A percentile compares a stretch with the other conserved stretches of the same genome.
Evolutionary conservation across 2,113 vertebrate genomes (phyloP).

Genomic region (Geococcyx californianus): DNA sequence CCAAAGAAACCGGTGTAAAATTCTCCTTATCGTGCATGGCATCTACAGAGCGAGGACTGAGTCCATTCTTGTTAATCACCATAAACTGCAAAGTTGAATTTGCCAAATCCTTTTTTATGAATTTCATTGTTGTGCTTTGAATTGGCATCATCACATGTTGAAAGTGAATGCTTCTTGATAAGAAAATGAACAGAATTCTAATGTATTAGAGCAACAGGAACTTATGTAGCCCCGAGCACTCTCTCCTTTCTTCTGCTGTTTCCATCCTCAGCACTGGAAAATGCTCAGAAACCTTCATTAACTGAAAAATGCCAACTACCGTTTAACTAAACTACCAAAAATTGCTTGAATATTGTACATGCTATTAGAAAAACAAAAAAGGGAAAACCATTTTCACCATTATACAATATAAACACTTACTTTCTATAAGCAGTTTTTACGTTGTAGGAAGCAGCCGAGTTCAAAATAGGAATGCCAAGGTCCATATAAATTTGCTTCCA

Average conservation of each 20-base stretch:
- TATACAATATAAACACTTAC: slow-evolving; percentile 76
- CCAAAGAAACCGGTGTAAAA: background rate
- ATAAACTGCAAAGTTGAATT: background rate
- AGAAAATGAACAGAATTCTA: background rate
- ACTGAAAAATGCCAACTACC: background rate
- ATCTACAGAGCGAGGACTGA: background rate
- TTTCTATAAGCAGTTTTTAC: slow-evolving; percentile 99
- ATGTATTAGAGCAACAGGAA: background rate
- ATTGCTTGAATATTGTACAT: background rate
- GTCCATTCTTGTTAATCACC: background rate
- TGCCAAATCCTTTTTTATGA: background rate
- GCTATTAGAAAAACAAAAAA: background rate
- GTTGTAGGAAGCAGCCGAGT: slow-evolving; percentile 98
- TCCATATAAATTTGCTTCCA: slow-evolving; percentile 99
- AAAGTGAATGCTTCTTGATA: background rate
- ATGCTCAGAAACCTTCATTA: background rate
- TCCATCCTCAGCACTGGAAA: background rate
- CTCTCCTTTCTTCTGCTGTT: background rate
- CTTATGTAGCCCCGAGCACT: background rate
- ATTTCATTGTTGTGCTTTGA: background rate
- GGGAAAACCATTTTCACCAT: background rate
- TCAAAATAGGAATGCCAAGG: slow-evolving; percentile 97
- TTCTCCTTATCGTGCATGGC: background rate
- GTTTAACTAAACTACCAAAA: background rate
- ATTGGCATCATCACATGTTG: background rate